Evolutionary conservation across 2,113 vertebrate species (phyloP).

Genomic region (Malurus cyaneus): DNA sequence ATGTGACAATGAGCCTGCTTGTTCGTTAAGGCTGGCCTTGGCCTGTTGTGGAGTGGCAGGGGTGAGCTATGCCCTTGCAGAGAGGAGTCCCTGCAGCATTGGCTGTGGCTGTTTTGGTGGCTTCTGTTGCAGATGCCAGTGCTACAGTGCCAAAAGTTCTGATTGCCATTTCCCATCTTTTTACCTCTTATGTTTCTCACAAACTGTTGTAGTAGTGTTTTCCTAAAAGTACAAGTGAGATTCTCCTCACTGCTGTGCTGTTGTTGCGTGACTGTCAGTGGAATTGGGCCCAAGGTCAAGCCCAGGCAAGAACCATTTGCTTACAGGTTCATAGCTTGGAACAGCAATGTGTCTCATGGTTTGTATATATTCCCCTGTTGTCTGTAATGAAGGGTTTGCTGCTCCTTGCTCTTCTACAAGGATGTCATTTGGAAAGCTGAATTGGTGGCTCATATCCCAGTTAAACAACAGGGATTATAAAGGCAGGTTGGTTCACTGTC

Average conservation of each 20-base stretch:
- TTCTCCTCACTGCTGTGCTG: background rate
- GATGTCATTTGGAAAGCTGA: background rate
- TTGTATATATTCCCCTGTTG: background rate
- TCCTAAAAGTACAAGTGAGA: background rate
- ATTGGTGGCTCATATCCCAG: background rate
- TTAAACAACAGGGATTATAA: background rate
- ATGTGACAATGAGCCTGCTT: background rate
- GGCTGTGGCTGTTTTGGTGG: background rate
- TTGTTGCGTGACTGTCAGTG: background rate
- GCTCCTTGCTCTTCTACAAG: background rate
- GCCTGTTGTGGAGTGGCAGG: background rate
- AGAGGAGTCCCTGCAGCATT: background rate
- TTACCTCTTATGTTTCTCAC: background rate
- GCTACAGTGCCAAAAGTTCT: background rate
- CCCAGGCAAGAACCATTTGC: background rate
- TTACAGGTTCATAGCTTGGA: background rate
- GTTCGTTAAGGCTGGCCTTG: fast-evolving
- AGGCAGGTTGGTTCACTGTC: background rate
- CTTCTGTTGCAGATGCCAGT: background rate
- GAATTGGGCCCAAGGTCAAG: background rate
- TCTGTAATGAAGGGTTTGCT: background rate
- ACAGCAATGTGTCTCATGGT: fast-evolving
- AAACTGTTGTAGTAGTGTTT: background rate
- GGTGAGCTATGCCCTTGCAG: background rate
- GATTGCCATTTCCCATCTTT: background rate